A percentile compares a stretch with the other conserved stretches of the same genome.
These are phyloP conservation scores for Petrocephalus sullivani DNA, from an alignment of 2,797 vertebrate species.

Conservation along the genomic window DNA sequence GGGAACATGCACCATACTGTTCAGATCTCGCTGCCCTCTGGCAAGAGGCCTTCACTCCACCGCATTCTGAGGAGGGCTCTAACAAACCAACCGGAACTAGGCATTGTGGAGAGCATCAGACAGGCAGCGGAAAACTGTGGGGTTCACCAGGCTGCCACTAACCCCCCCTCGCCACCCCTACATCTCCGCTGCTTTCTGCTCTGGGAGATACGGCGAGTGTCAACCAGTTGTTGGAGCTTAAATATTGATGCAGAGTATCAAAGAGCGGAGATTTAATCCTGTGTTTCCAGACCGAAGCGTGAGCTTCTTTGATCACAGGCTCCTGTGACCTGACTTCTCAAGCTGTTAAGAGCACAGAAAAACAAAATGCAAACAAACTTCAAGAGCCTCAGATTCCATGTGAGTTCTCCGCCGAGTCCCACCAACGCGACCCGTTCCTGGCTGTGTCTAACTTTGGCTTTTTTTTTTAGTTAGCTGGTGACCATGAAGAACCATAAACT, in stretches of 20 bases:
- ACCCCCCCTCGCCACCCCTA: constrained; percentile 31
- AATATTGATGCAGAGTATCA: constrained; percentile 83
- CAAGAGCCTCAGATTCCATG: constrained; percentile 74
- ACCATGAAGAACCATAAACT: neutral
- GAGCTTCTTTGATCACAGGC: constrained; percentile 75
- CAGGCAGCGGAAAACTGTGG: neutral
- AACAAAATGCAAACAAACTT: constrained; percentile 83
- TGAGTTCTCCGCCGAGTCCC: constrained; percentile 67
- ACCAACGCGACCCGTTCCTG: neutral
- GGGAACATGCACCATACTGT: neutral
- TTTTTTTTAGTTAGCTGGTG: neutral
- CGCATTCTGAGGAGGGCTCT: neutral
- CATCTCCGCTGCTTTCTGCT: constrained; percentile 30
- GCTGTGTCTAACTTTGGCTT: neutral
- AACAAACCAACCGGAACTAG: neutral
- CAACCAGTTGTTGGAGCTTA: constrained; percentile 78
- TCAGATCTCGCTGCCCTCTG: neutral
- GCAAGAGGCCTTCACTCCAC: neutral
- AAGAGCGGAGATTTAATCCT: constrained; percentile 73
- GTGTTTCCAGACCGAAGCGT: constrained; percentile 77
- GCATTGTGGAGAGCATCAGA: neutral
- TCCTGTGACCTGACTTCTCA: constrained; percentile 81
- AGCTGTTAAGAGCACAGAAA: constrained; percentile 79
- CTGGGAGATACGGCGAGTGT: constrained; percentile 70
- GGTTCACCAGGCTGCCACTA: neutral